Base-by-base conservation (phyloP, 2,888 invertebrate genomes). In the Deladenus siricidicola region DNA sequence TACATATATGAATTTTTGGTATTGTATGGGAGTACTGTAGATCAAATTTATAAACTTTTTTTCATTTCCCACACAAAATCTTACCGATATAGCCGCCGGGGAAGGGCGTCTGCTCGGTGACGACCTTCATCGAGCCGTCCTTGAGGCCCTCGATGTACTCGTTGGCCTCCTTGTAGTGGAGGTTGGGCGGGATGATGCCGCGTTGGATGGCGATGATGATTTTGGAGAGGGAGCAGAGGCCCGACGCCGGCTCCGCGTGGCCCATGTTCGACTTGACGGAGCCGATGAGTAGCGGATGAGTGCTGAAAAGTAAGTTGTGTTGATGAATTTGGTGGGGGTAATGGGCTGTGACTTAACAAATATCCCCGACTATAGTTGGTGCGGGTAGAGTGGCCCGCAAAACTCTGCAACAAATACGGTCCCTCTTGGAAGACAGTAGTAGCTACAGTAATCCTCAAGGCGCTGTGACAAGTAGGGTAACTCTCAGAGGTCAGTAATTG, bases 201-300 rank as follows among this genome's bases (percentile, higher is more conserved):
- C 85, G 81, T 82, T 96, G 91, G 89, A 96, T 92, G 19, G 93
- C 89, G 62, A 96, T 86, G 24, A 96, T 56, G 23, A 76, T 64
- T 64, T 79, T 79, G 34, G 78, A 72, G 26, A 79, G 52, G 3
- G 78, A 76, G 66, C 73, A 71, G 45, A 70, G 70, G 75, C 83
- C 83, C 53, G 82, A 82, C 14, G 83, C 82, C 24, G 93, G 90
- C 82, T 98, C 96, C 3, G 93, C 87, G 80, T 98, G 96, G 1
- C 96, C 96, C 91, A 96, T 93, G 82, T 96, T 98, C 24, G 92
- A 92, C 81, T 98, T 98, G 0, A 94, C 89, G 0, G 94, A 93
- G 21, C 96, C 96, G 75, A 98, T 86, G 47, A 93, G 81, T 49
- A 98, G 84, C 4, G 94, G 91, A 0, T 30, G 81, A 62, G 62